A percentile compares a stretch with the other conserved stretches of the same genome.
Conservation (phyloP, 2,888 invertebrate species). For the Amblyjoppa proteus region DNA sequence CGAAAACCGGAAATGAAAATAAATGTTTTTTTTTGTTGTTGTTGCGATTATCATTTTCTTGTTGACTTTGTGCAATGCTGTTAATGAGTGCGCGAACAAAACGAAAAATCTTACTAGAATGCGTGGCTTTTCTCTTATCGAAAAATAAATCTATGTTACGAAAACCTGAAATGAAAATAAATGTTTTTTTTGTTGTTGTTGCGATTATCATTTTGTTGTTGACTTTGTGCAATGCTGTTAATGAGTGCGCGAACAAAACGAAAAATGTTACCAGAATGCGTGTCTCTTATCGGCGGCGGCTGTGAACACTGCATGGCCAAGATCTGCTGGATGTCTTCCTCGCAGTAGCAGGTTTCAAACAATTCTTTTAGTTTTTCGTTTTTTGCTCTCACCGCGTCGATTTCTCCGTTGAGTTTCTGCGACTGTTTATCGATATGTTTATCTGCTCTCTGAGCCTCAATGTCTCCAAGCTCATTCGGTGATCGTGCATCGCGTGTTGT, state of each 20-base stretch:
- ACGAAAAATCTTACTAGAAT: conserved; percentile 49
- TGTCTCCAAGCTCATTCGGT: background rate
- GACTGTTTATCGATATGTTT: conserved; percentile 25
- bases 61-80: background rate
- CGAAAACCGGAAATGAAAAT: too few relatives aligned
- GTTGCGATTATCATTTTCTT: background rate
- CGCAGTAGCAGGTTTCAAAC: conserved; percentile 55
- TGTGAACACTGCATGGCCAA: conserved; percentile 32
- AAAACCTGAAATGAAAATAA: too few relatives aligned
- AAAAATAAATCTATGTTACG: too few relatives aligned
- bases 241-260: background rate
- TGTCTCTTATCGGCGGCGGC: conserved; percentile 58
- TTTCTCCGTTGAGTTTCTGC: conserved; percentile 55
- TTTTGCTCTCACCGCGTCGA: conserved; percentile 59
- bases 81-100: background rate
- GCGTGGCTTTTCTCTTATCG: conserved; percentile 63
- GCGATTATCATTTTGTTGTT: background rate
- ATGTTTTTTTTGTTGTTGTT: too few relatives aligned
- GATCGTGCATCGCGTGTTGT: background rate
- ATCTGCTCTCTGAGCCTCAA: conserved; percentile 33
- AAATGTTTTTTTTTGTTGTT: too few relatives aligned
- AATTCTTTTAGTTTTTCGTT: conserved; percentile 64
- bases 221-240: background rate
- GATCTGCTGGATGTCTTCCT: conserved; percentile 21
- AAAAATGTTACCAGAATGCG: conserved; percentile 56